Evolutionary conservation across 2,888 invertebrate species (phyloP), one percentile per base, ranked within the genome.

Genomic region (Eupithecia vulgata): DNA sequence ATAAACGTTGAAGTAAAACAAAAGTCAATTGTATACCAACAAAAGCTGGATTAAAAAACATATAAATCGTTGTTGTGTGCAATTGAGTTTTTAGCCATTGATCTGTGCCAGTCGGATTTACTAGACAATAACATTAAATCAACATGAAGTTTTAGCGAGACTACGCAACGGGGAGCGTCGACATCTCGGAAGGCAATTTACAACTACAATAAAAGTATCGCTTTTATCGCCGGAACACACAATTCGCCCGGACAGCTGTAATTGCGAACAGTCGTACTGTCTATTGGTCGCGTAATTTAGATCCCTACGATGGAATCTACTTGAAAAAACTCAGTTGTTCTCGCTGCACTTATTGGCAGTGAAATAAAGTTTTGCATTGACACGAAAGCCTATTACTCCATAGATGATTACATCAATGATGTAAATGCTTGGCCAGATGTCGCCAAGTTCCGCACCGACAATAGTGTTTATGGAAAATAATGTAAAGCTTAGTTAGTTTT

Each of bases 191-290:
- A 83, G 85, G 85, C 87, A 88, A 90, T 91, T 92, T 92, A 92
- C 90, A 87, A 88, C 88, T 85, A 88, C 91, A 91, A 92, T 93
- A 92, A 93, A 93, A 92, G 92, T 90, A 91, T 91, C 90, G 89
- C 89, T 89, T 91, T 92, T 93, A 92, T 93, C 90, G 92, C 88
- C 89, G 88, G 64, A 89, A 88, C 87, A 88, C 89, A 91, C 92
- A 91, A 91, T 91, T 92, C 93, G 91, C 88, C 88, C 87, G 88
- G 92, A 91, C 92, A 90, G 91, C 88, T 91, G 92, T 93, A 93
- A 93, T 93, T 92, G 92, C 91, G 84, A 89, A 87, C 90, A 88
- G 88, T 88, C 87, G 84, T 83, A 83, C 87, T 91, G 90, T 92
- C 92, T 91, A 90, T 91, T 90, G 90, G 89, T 86, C 89, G 85